Percentiles rank a stretch among this genome's conserved stretches.
Conservation (phyloP, 2,113 vertebrate genomes). For the Pseudois nayaur region DNA sequence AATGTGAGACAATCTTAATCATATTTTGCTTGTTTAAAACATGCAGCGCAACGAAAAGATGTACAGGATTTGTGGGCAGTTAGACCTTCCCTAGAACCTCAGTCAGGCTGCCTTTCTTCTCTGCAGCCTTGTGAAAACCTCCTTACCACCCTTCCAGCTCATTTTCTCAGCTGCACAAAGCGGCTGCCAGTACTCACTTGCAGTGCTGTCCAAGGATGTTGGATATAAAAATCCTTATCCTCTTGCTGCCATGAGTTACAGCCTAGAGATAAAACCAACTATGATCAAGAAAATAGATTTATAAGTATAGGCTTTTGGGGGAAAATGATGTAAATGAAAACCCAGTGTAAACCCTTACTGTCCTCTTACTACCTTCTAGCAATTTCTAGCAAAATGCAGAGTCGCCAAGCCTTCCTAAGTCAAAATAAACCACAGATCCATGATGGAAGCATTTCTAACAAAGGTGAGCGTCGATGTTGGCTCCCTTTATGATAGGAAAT, state of each 20-base stretch:
- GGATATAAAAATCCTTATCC: not conserved
- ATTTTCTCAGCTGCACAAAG: not conserved
- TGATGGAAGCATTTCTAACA: constrained; percentile 25
- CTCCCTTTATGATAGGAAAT: constrained; percentile 80
- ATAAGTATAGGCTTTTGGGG: not conserved
- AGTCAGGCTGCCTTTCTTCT: not conserved
- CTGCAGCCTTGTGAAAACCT: not conserved
- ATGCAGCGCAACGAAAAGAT: not conserved
- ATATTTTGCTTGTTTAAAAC: not conserved
- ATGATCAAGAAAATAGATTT: not conserved
- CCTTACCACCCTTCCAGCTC: not conserved
- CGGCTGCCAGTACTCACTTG: not conserved
- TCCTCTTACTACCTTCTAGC: not conserved
- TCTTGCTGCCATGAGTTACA: not conserved
- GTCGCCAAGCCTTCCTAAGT: not conserved
- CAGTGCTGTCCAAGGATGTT: not conserved
- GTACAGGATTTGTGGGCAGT: not conserved
- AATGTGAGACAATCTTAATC: not conserved
- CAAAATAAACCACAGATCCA: not conserved
- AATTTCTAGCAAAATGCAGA: not conserved
- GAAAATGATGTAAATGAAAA: not conserved
- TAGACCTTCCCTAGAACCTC: not conserved
- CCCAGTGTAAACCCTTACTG: not conserved
- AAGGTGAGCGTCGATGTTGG: constrained; percentile 11
- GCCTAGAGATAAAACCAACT: not conserved